Evolutionary conservation across 64 coral and sea anemone genomes (phyloP), one percentile per base, ranked within the genome.

Genomic region (Anthopleura sola): DNA sequence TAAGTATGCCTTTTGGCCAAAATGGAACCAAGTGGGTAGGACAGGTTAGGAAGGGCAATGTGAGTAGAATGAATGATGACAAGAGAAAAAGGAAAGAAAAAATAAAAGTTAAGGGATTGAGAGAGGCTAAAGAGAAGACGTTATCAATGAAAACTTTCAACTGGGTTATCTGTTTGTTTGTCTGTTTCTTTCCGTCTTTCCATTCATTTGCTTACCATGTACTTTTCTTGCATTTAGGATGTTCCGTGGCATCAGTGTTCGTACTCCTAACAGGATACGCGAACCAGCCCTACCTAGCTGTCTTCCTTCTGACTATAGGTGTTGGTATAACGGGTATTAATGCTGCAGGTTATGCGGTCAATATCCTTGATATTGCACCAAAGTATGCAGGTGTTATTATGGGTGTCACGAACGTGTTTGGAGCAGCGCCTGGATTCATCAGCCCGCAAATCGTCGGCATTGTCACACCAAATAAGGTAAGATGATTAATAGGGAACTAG

Each of bases 351-450:
- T 99, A 99, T 90, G 97, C 97, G 3, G 97, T 99, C 48, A 99
- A 99, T 85, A 91, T 99, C 36, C 90, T 99, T 16, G 97, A 99
- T 92, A 99, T 99, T 82, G 97, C 97, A 18, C 97, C 97, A n/a
- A 90, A 92, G 64, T 99, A 92, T 38, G 97, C 97, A 14, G 97
- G 97, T 68, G 93, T 99, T 46, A 99, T 99, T 10, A 99, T 99
- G 97, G 97, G 97, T 9, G 93, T 99, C 2, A 99, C 93, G 24
- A 99, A 99, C 40, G 93, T 99, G 57, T 99, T 99, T 14, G 97
- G 97, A 23, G 90, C 97, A 55, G 85, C 93, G n/a, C 97, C 97
- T 33, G 97, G 97, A 15, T 99, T 99, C 37, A 82, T 99, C 36
- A 99, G 97, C 69, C 97, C 97, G 10, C 97, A 99, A 87, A 89